Evolutionary conservation across 2,113 vertebrate species (phyloP).

Genomic region (Calonectris borealis): DNA sequence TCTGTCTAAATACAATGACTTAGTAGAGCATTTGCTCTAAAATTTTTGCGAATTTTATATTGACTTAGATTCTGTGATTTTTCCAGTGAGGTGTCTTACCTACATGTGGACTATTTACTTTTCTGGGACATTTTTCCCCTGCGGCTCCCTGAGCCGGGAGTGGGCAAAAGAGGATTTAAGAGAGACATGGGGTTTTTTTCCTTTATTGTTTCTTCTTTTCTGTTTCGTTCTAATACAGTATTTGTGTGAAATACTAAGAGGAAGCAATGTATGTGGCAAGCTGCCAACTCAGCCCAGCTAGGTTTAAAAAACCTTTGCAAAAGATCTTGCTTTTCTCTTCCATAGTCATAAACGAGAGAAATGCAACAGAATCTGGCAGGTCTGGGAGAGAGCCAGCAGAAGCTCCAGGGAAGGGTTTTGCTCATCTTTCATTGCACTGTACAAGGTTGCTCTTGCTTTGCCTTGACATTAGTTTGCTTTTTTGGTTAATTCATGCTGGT

Average conservation of each 20-base stretch:
- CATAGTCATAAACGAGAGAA: background rate
- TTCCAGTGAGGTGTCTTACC: background rate
- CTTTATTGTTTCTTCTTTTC: background rate
- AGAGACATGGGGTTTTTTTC: background rate
- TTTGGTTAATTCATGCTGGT: slow-evolving; percentile 10
- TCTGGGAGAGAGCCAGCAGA: background rate
- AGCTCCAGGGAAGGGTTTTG: background rate
- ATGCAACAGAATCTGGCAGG: background rate
- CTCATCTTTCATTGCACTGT: background rate
- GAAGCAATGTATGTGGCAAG: background rate
- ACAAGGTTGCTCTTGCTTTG: background rate
- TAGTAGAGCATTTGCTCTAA: background rate
- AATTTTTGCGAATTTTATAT: background rate
- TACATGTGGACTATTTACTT: background rate
- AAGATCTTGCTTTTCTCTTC: background rate
- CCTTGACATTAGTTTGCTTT: background rate
- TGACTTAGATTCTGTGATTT: background rate
- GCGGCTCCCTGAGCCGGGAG: background rate
- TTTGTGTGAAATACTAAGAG: background rate
- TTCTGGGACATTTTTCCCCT: background rate
- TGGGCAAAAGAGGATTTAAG: background rate
- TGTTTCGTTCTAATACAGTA: background rate
- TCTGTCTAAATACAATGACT: background rate
- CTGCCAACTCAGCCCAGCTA: background rate
- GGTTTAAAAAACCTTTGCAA: background rate